These are phyloP conservation scores for Charanyca ferruginea DNA, from an alignment of 2,888 invertebrate species.

Conservation along the genomic window DNA sequence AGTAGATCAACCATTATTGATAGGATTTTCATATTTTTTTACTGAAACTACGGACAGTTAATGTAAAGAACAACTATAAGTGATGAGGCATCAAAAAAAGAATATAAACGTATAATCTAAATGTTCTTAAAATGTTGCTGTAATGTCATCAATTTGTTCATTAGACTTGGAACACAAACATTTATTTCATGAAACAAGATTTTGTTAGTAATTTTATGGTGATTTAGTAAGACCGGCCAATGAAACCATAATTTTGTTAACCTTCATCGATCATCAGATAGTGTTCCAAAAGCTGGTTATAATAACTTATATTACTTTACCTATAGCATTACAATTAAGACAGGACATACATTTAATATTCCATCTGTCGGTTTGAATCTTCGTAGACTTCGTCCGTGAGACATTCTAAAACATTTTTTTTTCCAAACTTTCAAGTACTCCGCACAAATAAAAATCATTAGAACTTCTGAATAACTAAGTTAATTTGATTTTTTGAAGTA, in stretches of 20 bases:
- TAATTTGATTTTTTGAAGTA: constrained; percentile 43
- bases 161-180: neutral
- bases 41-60: neutral
- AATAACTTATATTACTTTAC: neutral
- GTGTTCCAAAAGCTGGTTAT: neutral
- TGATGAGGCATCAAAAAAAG: neutral
- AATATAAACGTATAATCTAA: neutral
- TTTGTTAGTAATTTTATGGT: neutral
- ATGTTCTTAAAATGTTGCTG: neutral
- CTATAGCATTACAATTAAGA: neutral
- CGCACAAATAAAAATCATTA: constrained; percentile 53
- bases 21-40: constrained; percentile 1
- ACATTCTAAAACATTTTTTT: constrained; percentile 32
- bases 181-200: neutral
- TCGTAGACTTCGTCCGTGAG: neutral
- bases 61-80: neutral
- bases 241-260: neutral
- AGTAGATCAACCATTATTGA: neutral
- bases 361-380: neutral
- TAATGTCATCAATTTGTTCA: neutral
- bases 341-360: neutral
- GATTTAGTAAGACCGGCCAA: neutral
- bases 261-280: neutral
- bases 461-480: constrained; percentile 58
- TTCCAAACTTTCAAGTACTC: constrained; percentile 29